A percentile compares a stretch with the other conserved stretches of the same genome.
Evolutionary conservation across 2,888 invertebrate species (phyloP).

Genomic region (Spicauda simplicius): DNA sequence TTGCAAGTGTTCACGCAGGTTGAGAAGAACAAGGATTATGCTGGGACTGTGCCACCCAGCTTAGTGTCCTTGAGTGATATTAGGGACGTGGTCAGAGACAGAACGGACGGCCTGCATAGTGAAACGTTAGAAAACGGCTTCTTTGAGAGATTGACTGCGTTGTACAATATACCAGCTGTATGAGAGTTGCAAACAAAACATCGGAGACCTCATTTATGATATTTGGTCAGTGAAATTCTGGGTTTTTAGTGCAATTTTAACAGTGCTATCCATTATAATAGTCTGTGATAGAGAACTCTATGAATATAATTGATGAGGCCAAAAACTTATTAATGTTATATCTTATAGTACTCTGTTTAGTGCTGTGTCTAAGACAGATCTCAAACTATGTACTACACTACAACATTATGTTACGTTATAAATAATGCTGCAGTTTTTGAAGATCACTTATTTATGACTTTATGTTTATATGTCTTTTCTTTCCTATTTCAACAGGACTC

Average conservation of each 20-base stretch:
- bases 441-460: too few species aligned
- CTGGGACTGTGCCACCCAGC: constrained; percentile 49
- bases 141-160: constrained; percentile 66
- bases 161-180: constrained; percentile 72
- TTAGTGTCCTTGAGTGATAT: constrained; percentile 56
- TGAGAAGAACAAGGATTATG: constrained; percentile 60
- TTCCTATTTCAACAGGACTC: too few species aligned
- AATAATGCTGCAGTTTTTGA: too few species aligned
- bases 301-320: too few species aligned
- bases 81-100: constrained; percentile 59
- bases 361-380: too few species aligned
- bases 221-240: not conserved
- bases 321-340: too few species aligned
- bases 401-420: too few species aligned
- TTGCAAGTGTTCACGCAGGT: constrained; percentile 69
- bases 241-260: not conserved
- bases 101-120: constrained; percentile 53
- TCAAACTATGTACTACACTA: too few species aligned
- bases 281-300: too few species aligned
- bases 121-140: constrained; percentile 67
- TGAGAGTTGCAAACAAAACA: constrained; percentile 43
- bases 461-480: too few species aligned
- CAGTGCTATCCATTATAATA: too few species aligned
- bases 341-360: too few species aligned
- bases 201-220: not conserved